Percentiles rank a stretch among this genome's conserved stretches.
These are phyloP conservation scores for Solen grandis DNA, from an alignment of 1,140 invertebrate species.

Conservation along the genomic window DNA sequence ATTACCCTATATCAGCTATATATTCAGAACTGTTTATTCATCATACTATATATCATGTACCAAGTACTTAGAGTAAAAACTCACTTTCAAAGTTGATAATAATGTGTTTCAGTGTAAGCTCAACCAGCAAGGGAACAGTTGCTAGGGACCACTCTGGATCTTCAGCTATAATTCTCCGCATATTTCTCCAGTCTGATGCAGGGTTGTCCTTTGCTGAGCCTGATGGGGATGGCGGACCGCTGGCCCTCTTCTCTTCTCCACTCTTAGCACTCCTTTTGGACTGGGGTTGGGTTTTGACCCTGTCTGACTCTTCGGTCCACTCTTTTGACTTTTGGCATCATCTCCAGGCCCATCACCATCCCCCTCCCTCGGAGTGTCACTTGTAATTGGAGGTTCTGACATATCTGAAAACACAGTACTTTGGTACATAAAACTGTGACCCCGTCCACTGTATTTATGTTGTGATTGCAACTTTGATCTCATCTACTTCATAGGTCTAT, in stretches of 20 bases:
- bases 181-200: slow-evolving; percentile 78
- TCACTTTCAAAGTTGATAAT: slow-evolving; percentile 80
- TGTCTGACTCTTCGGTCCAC: slow-evolving; percentile 65
- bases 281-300: slow-evolving; percentile 65
- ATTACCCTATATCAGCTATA: too few species aligned
- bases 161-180: slow-evolving; percentile 81
- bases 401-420: slow-evolving; percentile 32
- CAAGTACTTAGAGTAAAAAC: too few species aligned
- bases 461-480: too few species aligned
- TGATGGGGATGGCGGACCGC: slow-evolving; percentile 61
- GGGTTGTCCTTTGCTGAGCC: slow-evolving; percentile 74
- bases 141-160: slow-evolving; percentile 81
- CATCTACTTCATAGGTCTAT: too few species aligned
- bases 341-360: slow-evolving; percentile 59
- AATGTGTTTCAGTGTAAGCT: slow-evolving; percentile 78
- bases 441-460: too few species aligned
- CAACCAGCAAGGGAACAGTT: slow-evolving; percentile 79
- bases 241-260: slow-evolving; percentile 62
- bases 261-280: slow-evolving; percentile 70
- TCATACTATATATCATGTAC: too few species aligned
- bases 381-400: slow-evolving; percentile 59
- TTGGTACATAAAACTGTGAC: too few species aligned
- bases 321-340: slow-evolving; percentile 67
- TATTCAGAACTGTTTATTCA: too few species aligned
- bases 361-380: slow-evolving; percentile 26